Evolutionary conservation across 37 sponge, comb jelly and placozoan species (phyloP).

Genomic region (Spongilla lacustris): DNA sequence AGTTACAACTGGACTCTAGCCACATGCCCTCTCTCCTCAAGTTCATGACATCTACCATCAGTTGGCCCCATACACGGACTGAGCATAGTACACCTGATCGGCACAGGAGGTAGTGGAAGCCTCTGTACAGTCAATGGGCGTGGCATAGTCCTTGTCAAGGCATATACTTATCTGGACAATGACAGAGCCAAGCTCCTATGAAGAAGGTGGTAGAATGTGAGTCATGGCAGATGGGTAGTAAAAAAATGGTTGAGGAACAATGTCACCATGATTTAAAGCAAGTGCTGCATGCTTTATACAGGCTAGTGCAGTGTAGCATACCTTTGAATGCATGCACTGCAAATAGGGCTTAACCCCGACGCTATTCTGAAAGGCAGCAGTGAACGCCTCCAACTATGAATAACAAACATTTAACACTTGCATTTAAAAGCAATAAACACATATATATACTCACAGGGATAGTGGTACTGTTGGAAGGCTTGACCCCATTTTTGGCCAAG

Average conservation of each 20-base stretch:
- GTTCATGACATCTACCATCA: too few species aligned
- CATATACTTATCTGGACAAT: conserved; percentile 41
- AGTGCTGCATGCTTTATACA: too few species aligned
- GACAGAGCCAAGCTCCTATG: conserved; percentile 16
- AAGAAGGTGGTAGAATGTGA: background rate
- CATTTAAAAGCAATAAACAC: background rate
- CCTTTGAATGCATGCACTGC: conserved; percentile 44
- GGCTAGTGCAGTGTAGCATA: background rate
- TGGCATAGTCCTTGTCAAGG: conserved; percentile 17
- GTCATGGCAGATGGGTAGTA: background rate
- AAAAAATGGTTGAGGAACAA: too few species aligned
- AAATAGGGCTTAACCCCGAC: conserved; percentile 23
- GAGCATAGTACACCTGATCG: too few species aligned
- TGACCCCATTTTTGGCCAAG: background rate
- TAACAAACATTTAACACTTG: background rate
- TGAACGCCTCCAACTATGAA: conserved; percentile 11
- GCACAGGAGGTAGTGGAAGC: too few species aligned
- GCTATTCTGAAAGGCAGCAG: background rate
- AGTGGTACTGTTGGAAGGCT: background rate
- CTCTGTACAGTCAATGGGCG: too few species aligned
- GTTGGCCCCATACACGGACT: too few species aligned
- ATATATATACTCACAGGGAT: conserved; percentile 13
- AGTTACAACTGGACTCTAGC: too few species aligned
- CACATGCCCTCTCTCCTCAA: too few species aligned
- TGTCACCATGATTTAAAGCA: too few species aligned